phyloP scores from a whole-genome alignment of 2,113 vertebrate genomes.

The Salminus brasiliensis region DNA sequence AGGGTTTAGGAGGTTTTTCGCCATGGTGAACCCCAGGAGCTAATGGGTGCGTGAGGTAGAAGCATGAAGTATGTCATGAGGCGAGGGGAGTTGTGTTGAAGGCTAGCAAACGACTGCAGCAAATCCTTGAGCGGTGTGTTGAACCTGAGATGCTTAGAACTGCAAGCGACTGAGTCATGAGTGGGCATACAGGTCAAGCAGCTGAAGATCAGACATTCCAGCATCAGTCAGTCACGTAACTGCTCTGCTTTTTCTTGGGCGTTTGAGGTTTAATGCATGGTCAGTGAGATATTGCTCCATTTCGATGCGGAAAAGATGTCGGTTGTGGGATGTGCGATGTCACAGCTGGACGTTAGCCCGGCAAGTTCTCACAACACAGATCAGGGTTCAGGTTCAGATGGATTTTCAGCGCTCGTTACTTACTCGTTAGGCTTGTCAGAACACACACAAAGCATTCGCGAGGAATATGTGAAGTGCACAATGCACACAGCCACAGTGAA shows the following conservation, averaged over 20 bases:
- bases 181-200: not conserved
- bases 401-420: too few species aligned
- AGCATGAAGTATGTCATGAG: not conserved
- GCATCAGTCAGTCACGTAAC: not conserved
- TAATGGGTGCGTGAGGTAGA: not conserved
- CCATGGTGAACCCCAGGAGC: not conserved
- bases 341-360: too few species aligned
- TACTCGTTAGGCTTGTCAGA: not conserved
- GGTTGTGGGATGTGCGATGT: too few species aligned
- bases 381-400: not conserved
- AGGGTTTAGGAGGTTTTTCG: not conserved
- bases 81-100: not conserved
- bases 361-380: not conserved
- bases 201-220: not conserved
- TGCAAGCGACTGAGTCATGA: not conserved
- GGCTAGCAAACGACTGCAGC: not conserved
- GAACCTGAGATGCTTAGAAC: constrained; percentile 12
- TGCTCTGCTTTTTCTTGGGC: not conserved
- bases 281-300: not conserved
- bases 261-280: not conserved
- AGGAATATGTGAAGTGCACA: not conserved
- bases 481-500: too few species aligned
- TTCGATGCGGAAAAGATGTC: too few species aligned
- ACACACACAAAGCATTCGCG: not conserved
- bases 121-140: constrained; percentile 1